Evolutionary conservation across 2,113 vertebrate genomes (phyloP).

Genomic region (Paratilapia polleni): DNA sequence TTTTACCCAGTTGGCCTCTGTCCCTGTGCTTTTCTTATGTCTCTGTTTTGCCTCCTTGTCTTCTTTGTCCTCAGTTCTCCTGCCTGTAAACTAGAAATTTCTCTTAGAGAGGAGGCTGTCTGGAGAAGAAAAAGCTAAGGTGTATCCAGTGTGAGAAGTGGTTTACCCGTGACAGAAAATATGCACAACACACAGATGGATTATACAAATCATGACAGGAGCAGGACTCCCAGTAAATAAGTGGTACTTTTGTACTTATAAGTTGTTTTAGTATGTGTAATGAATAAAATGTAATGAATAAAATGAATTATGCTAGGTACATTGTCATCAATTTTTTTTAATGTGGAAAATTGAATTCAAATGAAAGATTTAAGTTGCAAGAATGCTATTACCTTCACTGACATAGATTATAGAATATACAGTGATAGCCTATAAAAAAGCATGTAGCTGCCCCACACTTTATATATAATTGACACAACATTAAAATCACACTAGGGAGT

Average conservation of each 20-base stretch:
- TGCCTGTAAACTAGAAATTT: neutral
- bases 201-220: neutral
- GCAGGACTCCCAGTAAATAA: neutral
- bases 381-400: no score
- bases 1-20: neutral
- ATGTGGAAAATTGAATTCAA: no score
- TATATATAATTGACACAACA: no score
- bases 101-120: neutral
- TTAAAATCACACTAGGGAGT: no score
- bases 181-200: neutral
- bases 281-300: no score
- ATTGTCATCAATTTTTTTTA: no score
- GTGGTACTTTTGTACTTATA: neutral
- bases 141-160: neutral
- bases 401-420: no score
- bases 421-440: no score
- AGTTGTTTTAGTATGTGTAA: no score
- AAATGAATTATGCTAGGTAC: no score
- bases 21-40: neutral
- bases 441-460: no score
- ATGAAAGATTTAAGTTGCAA: no score
- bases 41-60: neutral
- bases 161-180: neutral
- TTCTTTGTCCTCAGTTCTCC: neutral
- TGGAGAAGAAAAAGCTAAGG: neutral